These are phyloP conservation scores for Nesidiocoris tenuis DNA, from an alignment of 2,888 invertebrate species.

Conservation along the genomic window DNA sequence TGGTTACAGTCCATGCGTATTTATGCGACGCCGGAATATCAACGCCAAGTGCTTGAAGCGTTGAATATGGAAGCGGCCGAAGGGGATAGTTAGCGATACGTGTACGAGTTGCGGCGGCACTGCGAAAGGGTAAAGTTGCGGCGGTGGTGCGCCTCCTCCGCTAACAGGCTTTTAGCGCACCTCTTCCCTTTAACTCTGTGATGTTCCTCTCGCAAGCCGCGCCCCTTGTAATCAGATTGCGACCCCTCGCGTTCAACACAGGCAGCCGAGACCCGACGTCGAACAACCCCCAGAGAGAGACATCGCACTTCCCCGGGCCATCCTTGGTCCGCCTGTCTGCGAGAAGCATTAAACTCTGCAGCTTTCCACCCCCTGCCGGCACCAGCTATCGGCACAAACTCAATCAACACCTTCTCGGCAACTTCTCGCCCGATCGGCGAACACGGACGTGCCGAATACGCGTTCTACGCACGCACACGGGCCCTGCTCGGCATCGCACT, in stretches of 20 bases:
- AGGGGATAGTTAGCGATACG: slow-evolving; percentile 34
- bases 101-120: neutral
- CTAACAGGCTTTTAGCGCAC: slow-evolving; percentile 43
- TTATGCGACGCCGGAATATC: too few relatives aligned
- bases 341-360: slow-evolving; percentile 27
- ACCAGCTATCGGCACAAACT: slow-evolving; percentile 39
- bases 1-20: too few relatives aligned
- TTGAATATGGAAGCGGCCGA: slow-evolving; percentile 40
- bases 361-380: slow-evolving; percentile 5
- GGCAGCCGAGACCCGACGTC: neutral
- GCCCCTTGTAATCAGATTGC: slow-evolving; percentile 36
- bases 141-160: neutral
- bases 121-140: slow-evolving; percentile 4
- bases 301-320: slow-evolving; percentile 9
- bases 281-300: neutral
- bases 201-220: slow-evolving; percentile 21
- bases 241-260: slow-evolving; percentile 16
- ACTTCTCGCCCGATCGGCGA: neutral
- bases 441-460: too few relatives aligned
- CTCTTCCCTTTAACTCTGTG: slow-evolving; percentile 28
- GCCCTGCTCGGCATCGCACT: neutral
- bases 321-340: neutral
- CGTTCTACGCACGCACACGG: neutral
- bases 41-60: slow-evolving; percentile 10
- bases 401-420: slow-evolving; percentile 35